phyloP scores from a whole-genome alignment of 2,888 invertebrate genomes.

The Caenorhabditis macrosperma region DNA sequence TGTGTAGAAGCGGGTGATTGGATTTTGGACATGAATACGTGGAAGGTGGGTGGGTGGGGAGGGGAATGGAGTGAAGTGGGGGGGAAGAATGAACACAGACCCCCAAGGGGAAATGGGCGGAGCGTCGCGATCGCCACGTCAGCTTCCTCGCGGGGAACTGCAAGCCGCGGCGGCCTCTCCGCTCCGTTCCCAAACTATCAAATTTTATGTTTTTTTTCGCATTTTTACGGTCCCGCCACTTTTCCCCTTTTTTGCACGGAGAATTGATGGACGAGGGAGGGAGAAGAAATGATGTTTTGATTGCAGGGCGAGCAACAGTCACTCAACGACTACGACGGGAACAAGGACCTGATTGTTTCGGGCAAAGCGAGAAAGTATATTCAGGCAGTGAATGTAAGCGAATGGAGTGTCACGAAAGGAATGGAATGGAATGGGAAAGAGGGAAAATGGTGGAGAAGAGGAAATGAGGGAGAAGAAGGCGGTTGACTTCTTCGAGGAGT shows the following conservation, averaged over 20 bases:
- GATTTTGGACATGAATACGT: not conserved
- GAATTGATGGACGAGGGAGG: not conserved
- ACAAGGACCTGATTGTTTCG: constrained; percentile 69
- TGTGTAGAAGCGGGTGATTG: constrained; percentile 21
- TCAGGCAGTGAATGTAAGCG: constrained; percentile 50
- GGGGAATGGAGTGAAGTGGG: not conserved
- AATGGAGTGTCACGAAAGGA: not conserved
- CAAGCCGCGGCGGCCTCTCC: constrained; percentile 4
- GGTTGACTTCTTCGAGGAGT: too few relatives aligned
- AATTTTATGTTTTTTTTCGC: constrained; percentile 30
- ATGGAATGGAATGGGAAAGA: not conserved
- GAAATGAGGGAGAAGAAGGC: too few relatives aligned
- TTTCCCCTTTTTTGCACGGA: constrained; percentile 8
- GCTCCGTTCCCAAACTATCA: constrained; percentile 42
- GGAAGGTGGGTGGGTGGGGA: not conserved
- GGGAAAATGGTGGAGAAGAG: not conserved
- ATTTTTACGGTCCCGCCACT: constrained; percentile 26
- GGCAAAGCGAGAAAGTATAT: constrained; percentile 66
- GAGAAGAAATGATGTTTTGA: not conserved
- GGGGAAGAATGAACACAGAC: constrained; percentile 9
- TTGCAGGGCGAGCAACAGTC: constrained; percentile 68
- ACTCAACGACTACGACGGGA: constrained; percentile 73
- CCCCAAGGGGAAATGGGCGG: constrained; percentile 16
- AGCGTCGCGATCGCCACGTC: not conserved
- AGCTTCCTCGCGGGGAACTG: constrained; percentile 20